Evolutionary conservation across 2,113 vertebrate genomes (phyloP).

Genomic region (Myrmecophaga tridactyla): DNA sequence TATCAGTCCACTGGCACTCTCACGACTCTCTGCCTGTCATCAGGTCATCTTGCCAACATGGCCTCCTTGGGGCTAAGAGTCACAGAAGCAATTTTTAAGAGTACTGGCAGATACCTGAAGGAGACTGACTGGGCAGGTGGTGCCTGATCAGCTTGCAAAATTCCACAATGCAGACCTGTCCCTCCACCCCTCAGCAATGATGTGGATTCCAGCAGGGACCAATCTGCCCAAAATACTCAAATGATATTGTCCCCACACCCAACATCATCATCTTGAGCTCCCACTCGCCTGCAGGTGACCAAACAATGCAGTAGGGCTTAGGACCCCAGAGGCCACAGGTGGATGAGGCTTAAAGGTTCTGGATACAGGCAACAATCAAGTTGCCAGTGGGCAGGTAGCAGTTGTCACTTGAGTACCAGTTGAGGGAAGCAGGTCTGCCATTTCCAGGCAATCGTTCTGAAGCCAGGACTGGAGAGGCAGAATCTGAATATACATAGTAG

Average conservation of each 20-base stretch:
- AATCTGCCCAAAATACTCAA: not conserved
- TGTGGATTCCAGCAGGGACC: not conserved
- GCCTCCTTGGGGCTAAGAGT: constrained; percentile 83
- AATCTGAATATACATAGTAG: not conserved
- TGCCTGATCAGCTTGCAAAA: not conserved
- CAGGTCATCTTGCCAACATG: constrained; percentile 82
- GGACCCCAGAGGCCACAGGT: constrained; percentile 85
- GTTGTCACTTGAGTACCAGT: constrained; percentile 87
- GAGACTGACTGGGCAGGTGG: not conserved
- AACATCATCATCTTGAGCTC: not conserved
- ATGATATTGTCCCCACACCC: not conserved
- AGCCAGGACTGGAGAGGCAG: constrained; percentile 2
- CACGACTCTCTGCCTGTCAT: constrained; percentile 93
- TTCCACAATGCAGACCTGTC: not conserved
- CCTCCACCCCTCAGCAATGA: not conserved
- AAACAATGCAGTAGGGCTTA: constrained; percentile 89
- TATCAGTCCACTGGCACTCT: not conserved
- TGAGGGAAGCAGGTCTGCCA: constrained; percentile 78
- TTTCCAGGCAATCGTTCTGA: constrained; percentile 73
- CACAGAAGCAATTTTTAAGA: constrained; percentile 89
- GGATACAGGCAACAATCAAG: constrained; percentile 84
- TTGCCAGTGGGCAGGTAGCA: constrained; percentile 61
- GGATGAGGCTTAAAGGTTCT: constrained; percentile 84
- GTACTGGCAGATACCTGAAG: constrained; percentile 77
- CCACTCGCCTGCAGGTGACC: constrained; percentile 86